Conservation (phyloP, 2,888 invertebrate species). For the Caenorhabditis sulstoni region DNA sequence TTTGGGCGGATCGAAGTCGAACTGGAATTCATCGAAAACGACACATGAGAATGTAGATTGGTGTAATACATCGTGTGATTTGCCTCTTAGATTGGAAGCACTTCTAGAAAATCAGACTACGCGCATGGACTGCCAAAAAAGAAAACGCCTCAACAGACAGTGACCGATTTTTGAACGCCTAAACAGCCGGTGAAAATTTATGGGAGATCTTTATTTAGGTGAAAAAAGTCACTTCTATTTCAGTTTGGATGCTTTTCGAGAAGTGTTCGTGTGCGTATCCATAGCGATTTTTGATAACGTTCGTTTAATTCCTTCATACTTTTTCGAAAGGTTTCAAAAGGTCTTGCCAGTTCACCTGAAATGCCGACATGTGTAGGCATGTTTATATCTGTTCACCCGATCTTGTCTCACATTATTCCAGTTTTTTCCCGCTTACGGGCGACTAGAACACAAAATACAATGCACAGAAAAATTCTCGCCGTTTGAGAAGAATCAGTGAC, state of each 20-base stretch:
- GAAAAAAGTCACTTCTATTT: too few relatives aligned
- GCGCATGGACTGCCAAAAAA: too few relatives aligned
- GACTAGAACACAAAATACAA: slow-evolving; percentile 47
- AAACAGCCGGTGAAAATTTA: too few relatives aligned
- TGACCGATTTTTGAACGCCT: background rate
- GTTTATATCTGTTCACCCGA: slow-evolving; percentile 16
- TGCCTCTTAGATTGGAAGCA: slow-evolving; percentile 13
- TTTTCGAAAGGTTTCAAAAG: too few relatives aligned
- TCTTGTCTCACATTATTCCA: slow-evolving; percentile 31
- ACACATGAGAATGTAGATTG: slow-evolving; percentile 41
- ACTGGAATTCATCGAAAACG: slow-evolving; percentile 33
- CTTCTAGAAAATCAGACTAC: slow-evolving; percentile 43
- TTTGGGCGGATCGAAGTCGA: background rate
- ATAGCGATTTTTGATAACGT: too few relatives aligned
- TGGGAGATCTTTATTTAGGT: too few relatives aligned
- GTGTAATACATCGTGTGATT: slow-evolving; percentile 26
- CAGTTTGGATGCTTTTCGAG: too few relatives aligned
- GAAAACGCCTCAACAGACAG: background rate
- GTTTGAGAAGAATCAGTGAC: too few relatives aligned
- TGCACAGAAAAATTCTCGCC: too few relatives aligned
- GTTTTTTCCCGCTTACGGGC: slow-evolving; percentile 14
- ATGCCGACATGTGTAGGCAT: slow-evolving; percentile 5
- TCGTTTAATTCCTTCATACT: too few relatives aligned
- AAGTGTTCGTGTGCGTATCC: too few relatives aligned
- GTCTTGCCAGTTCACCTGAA: too few relatives aligned